Percentiles rank a stretch among this genome's conserved stretches.
Evolutionary conservation across 2,113 vertebrate species (phyloP).

Genomic region (Rhodinocichla rosea): DNA sequence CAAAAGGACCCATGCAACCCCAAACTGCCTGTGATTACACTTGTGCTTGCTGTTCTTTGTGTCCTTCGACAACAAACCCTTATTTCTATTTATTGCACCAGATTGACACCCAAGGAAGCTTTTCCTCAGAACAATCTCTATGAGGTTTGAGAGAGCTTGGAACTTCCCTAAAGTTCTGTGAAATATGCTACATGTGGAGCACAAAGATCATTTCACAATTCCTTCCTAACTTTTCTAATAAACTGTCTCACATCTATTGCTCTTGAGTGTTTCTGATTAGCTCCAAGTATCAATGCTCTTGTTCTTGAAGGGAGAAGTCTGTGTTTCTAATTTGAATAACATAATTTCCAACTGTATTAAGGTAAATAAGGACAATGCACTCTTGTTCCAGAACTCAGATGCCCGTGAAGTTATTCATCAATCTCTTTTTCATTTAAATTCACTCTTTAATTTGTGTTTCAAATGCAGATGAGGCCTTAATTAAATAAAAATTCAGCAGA

Average conservation of each 20-base stretch:
- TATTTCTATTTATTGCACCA: not conserved
- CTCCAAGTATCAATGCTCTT: not conserved
- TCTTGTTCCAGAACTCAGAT: conserved; percentile 29
- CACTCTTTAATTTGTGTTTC: conserved; percentile 62
- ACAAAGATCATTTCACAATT: conserved; percentile 16
- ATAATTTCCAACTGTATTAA: conserved; percentile 13
- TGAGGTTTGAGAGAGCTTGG: not conserved
- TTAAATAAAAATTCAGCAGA: conserved; percentile 68
- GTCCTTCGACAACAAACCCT: not conserved
- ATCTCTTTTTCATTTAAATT: conserved; percentile 66
- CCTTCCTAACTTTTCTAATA: not conserved
- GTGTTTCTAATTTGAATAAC: conserved; percentile 49
- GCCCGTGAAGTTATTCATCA: conserved; percentile 58
- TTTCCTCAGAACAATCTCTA: not conserved
- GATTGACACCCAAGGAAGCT: not conserved
- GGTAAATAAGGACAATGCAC: conserved; percentile 52
- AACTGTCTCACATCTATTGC: not conserved
- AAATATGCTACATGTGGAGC: not conserved
- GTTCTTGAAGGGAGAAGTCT: conserved; percentile 21
- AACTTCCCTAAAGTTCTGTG: conserved; percentile 9
- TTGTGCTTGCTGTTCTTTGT: not conserved
- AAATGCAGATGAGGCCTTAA: conserved; percentile 65
- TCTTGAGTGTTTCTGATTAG: conserved; percentile 43
- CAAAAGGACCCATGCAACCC: not conserved
- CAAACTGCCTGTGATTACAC: not conserved